Base-by-base conservation (phyloP, 2,797 vertebrate genomes). In the Tokudaia tokunoshimensis region DNA sequence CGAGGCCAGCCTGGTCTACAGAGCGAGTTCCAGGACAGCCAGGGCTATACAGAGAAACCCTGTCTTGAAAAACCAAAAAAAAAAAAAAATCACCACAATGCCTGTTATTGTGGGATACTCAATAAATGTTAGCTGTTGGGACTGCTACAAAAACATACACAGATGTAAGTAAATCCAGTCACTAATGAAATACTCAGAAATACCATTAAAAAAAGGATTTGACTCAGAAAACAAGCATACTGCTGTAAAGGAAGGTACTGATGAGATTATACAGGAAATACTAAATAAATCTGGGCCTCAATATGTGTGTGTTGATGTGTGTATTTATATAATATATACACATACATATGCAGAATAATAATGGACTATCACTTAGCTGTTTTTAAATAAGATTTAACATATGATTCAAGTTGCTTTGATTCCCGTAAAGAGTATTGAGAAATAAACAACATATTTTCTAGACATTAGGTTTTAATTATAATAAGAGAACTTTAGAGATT, bases 351-450 rank as follows among this genome's bases (percentile, higher is more conserved):
- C 34, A 93, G 82, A 92, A 95, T 78, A 92, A 78, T 72, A 78
- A 90, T 61, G 34, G 83, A 74, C 47, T 85, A 37, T 8, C 52
- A n/a, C 19, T 94, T 89, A 84, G 41, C 29, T 92, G 59, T 44
- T 87, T 90, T 94, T 63, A 97, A 92, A 83, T 65, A 92, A 94
- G 94, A 89, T 85, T 87, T 92, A 84, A 83, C 14, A 87, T 70
- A 91, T 6, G 7, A 78, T 41, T 89, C 37, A 85, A 75, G 29
- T 87, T 94, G 7, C 50, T 85, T 94, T 63, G 44, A 80, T 63
- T 88, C 19, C 65, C 90, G 47, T 80, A 65, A 85, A 91, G 4
- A 85, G 19, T 57, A 65, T 52, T 84, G 47, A 91, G 67, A 94
- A 95, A 94, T 83, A 92, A 83, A 37, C 82, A 86, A 82, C 10